Evolutionary conservation across 1,140 invertebrate species (phyloP).

Genomic region (Drosophila busckii): DNA sequence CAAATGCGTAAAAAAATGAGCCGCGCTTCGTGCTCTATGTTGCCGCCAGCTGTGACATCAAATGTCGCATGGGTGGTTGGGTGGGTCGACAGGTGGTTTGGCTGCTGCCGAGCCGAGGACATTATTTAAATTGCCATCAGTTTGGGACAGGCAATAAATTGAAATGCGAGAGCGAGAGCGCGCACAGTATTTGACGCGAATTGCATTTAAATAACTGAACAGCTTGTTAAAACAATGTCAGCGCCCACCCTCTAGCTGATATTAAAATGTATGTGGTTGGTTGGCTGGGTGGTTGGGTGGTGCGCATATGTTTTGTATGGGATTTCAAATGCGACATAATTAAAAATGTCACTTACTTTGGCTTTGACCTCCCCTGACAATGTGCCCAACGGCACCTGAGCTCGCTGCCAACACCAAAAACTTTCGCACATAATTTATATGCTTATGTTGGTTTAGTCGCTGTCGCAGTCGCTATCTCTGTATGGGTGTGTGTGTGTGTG

Average conservation of each 20-base stretch:
- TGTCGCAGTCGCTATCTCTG: background rate
- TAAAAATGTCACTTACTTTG: constrained; percentile 43
- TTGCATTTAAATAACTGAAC: constrained; percentile 44
- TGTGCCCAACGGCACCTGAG: constrained; percentile 25
- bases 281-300: background rate
- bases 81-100: background rate
- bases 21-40: no score
- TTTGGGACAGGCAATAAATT: constrained; percentile 47
- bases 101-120: no score
- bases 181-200: constrained; percentile 2
- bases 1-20: no score
- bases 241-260: background rate
- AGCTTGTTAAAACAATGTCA: constrained; percentile 15
- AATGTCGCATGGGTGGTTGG: background rate
- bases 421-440: constrained; percentile 44
- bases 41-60: constrained; percentile 17
- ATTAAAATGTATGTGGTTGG: background rate
- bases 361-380: background rate
- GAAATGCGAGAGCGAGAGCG: constrained; percentile 12
- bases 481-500: constrained; percentile 9
- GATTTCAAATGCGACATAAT: constrained; percentile 42
- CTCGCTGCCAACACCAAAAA: constrained; percentile 29
- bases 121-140: constrained; percentile 51
- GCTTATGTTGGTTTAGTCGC: constrained; percentile 2
- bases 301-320: constrained; percentile 16